Evolutionary conservation across 2,888 invertebrate species (phyloP), one percentile per base, ranked within the genome.

Genomic region (Amaurobius ferox): DNA sequence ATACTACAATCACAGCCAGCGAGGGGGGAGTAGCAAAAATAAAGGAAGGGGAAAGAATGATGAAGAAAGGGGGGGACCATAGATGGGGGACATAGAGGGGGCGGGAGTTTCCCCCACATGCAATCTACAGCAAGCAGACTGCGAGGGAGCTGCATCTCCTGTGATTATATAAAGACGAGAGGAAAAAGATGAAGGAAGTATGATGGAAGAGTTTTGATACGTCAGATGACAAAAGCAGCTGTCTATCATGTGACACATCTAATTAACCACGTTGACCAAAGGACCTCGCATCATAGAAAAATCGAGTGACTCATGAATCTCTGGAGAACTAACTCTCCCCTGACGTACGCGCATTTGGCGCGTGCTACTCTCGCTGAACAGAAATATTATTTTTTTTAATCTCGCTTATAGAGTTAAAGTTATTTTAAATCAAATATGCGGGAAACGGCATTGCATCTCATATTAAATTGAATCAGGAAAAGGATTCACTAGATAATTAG

Each of bases 171-270:
- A 35, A 30, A n/a, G 35, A 48, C 35, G 39, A 28, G 3, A 30
- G 44, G 19, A 29, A 44, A 44, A 70, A 81, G 62, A 30, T 29
- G 39, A 39, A 48, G 68, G 73, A 79, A 78, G 70, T n/a, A 70
- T 78, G 78, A 86, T 73, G 73, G 73, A 40, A 40, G 55, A 30
- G 62, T 40, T 61, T 66, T 71, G 77, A 83, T 83, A 77, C 66
- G 83, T 83, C 77, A 77, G 77, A 72, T 83, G 77, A 83, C 83
- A 83, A 72, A 72, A 74, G 67, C 72, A 77, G 64, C 62, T 71
- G 77, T 83, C 64, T 44, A 64, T 70, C 83, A 83, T 71, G 83
- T 83, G 83, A 77, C 77, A 83, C 64, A 83, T 70, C 81, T 83
- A 83, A 83, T 83, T 83, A 83, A 83, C 70, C 26, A 29, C 44